phyloP scores from a whole-genome alignment of 2,797 vertebrate genomes.

The Apogon talboti region DNA sequence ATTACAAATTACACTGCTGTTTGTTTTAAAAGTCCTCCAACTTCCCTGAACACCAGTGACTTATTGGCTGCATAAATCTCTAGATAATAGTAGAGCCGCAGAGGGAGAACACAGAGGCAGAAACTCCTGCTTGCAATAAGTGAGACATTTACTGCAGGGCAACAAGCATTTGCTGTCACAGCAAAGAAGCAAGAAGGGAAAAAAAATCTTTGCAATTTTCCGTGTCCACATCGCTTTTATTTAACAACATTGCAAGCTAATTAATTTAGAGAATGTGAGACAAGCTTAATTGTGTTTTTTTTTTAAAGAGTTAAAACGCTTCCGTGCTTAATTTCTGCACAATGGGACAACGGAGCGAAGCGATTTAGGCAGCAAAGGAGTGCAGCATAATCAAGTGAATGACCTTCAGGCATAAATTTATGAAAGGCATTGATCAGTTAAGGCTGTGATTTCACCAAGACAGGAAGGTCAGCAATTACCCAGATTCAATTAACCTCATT shows the following conservation, averaged over 20 bases:
- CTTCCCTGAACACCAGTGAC: slow-evolving; percentile 75
- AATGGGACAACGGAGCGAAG: slow-evolving; percentile 48
- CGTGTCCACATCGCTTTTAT: slow-evolving; percentile 63
- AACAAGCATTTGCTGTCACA: slow-evolving; percentile 55
- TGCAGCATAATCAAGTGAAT: slow-evolving; percentile 72
- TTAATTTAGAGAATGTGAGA: slow-evolving; percentile 71
- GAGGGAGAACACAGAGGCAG: slow-evolving; percentile 56
- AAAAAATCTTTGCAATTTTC: slow-evolving; percentile 37
- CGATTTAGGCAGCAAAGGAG: slow-evolving; percentile 48
- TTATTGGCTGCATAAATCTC: slow-evolving; percentile 79
- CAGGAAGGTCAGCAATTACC: slow-evolving; percentile 85
- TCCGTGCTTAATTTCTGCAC: slow-evolving; percentile 59
- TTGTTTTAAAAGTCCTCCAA: slow-evolving; percentile 79
- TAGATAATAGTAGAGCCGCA: slow-evolving; percentile 63
- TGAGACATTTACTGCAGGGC: slow-evolving; percentile 61
- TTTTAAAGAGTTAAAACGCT: slow-evolving; percentile 56
- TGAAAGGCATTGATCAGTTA: slow-evolving; percentile 87
- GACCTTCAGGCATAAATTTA: slow-evolving; percentile 83
- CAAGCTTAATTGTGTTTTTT: slow-evolving; percentile 65
- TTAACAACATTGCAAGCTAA: slow-evolving; percentile 69
- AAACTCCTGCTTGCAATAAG: slow-evolving; percentile 52
- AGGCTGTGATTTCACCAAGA: slow-evolving; percentile 82
- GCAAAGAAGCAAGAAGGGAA: slow-evolving; percentile 35
- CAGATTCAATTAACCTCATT: slow-evolving; percentile 85
- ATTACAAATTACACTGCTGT: slow-evolving; percentile 81